Evolutionary conservation across 2,797 vertebrate species (phyloP).

Genomic region (Eulemur rubriventer): DNA sequence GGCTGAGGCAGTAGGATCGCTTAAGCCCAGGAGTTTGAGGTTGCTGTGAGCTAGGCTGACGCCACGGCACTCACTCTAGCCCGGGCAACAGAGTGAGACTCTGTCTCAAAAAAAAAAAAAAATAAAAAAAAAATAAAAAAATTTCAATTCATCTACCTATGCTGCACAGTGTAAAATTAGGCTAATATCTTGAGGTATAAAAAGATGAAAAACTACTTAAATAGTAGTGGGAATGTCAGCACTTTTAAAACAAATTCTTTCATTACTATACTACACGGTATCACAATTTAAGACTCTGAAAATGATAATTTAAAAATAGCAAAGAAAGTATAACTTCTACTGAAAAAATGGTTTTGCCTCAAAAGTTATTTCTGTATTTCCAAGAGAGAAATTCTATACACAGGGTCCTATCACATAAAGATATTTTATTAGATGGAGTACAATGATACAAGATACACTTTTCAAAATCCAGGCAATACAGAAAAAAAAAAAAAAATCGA

Average conservation of each 20-base stretch:
- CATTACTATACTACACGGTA: neutral
- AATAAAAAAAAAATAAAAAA: no score
- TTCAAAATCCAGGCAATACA: neutral
- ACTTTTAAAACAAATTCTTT: conserved; percentile 4
- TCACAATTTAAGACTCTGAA: conserved; percentile 29
- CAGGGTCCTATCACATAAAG: neutral
- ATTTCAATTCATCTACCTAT: neutral
- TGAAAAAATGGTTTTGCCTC: neutral
- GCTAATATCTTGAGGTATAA: neutral
- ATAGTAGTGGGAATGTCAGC: neutral
- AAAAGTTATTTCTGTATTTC: conserved; percentile 27
- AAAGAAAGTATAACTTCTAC: neutral
- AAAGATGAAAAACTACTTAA: neutral
- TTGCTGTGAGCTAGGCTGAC: no score
- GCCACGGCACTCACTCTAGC: no score
- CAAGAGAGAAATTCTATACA: conserved; percentile 16
- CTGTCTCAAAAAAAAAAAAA: no score
- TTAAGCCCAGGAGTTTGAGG: no score
- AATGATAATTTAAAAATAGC: neutral
- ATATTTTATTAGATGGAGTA: neutral
- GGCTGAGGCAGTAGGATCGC: no score
- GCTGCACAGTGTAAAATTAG: neutral
- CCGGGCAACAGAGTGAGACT: no score
- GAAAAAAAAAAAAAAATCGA: neutral
- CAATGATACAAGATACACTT: neutral